Percentiles rank a stretch among this genome's conserved stretches.
phyloP scores from a whole-genome alignment of 2,888 invertebrate species.

The Lottia gigantea region DNA sequence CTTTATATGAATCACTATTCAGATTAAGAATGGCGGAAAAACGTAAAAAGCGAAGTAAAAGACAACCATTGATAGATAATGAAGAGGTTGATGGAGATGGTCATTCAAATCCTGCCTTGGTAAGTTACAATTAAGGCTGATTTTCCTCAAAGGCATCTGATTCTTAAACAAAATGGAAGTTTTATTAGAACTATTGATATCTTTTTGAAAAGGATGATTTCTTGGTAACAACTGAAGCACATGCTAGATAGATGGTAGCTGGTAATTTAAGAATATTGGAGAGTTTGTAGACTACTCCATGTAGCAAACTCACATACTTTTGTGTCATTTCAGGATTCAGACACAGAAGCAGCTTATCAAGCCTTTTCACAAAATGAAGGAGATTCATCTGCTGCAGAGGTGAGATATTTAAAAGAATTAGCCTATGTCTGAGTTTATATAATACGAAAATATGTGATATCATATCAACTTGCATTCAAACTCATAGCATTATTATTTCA shows the following conservation, averaged over 20 bases:
- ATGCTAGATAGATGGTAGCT: too few relatives aligned
- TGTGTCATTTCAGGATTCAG: conserved; percentile 32
- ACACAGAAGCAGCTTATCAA: conserved; percentile 34
- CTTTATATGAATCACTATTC: too few relatives aligned
- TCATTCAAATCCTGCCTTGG: conserved; percentile 49
- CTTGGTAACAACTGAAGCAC: too few relatives aligned
- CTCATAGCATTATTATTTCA: background rate
- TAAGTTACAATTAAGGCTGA: conserved; percentile 20
- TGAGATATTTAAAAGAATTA: background rate
- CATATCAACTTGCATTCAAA: too few relatives aligned
- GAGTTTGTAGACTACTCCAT: background rate
- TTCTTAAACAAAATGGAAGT: too few relatives aligned
- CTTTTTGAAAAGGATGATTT: too few relatives aligned
- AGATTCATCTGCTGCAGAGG: conserved; percentile 37
- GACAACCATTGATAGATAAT: conserved; percentile 37
- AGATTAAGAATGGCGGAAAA: conserved; percentile 18
- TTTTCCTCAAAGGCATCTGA: too few relatives aligned
- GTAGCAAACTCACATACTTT: too few relatives aligned
- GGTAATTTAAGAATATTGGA: too few relatives aligned
- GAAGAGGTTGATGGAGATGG: conserved; percentile 44
- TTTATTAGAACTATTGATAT: too few relatives aligned
- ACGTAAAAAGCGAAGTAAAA: conserved; percentile 18
- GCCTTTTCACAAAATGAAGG: conserved; percentile 37
- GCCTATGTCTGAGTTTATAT: too few relatives aligned
- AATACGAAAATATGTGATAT: background rate